Conservation (phyloP, 2,797 vertebrate species). For the Acanthopagrus latus region DNA sequence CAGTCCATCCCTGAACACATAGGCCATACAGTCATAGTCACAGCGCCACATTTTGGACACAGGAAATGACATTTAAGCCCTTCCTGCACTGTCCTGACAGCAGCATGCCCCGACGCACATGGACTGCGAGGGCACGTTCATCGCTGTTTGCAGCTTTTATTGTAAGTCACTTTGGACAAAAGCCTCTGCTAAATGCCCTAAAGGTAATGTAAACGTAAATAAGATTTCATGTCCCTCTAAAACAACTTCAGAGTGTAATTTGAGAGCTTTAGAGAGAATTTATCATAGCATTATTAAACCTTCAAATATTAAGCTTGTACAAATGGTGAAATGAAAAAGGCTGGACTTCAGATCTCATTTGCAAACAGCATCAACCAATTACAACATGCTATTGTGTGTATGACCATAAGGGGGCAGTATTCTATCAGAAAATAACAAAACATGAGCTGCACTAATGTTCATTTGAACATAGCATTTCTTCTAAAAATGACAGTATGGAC, state of each 20-base stretch:
- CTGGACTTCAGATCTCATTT: neutral
- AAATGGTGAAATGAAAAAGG: neutral
- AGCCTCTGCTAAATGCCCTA: too few relatives aligned
- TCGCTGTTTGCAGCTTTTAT: too few relatives aligned
- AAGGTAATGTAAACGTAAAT: too few relatives aligned
- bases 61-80: too few relatives aligned
- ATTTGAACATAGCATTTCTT: neutral
- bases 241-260: neutral
- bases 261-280: neutral
- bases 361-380: neutral
- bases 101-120: too few relatives aligned
- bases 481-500: neutral
- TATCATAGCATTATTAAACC: neutral
- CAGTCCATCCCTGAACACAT: too few relatives aligned
- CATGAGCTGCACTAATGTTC: neutral
- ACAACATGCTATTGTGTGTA: neutral
- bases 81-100: too few relatives aligned
- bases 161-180: too few relatives aligned
- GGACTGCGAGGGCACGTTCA: too few relatives aligned
- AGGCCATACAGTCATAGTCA: too few relatives aligned
- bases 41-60: too few relatives aligned
- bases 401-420: conserved; percentile 36
- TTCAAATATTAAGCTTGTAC: neutral
- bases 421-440: neutral
- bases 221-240: neutral